phyloP scores from a whole-genome alignment of 2,888 invertebrate species.

The Tetragonisca angustula region DNA sequence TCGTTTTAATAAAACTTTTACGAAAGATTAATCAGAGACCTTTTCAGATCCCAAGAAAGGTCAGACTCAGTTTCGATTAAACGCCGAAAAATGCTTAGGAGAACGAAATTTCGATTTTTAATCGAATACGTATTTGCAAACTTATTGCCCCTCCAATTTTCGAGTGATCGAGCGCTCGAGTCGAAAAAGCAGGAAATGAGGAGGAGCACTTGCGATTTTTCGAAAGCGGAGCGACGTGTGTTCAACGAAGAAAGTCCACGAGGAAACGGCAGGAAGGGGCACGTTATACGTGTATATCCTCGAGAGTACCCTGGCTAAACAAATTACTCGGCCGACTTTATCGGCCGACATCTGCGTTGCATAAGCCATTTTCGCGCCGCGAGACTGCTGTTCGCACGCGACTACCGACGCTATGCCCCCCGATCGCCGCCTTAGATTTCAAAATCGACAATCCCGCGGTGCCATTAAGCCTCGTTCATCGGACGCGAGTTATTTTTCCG shows the following conservation, averaged over 20 bases:
- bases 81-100: too few species aligned
- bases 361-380: constrained; percentile 34
- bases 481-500: too few species aligned
- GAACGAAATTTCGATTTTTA: too few species aligned
- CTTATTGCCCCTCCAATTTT: too few species aligned
- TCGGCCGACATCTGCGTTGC: constrained; percentile 43
- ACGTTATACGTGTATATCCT: too few species aligned
- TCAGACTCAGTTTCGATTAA: too few species aligned
- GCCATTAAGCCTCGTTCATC: not conserved
- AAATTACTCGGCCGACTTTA: constrained; percentile 45
- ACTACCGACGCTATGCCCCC: not conserved
- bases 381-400: constrained; percentile 19
- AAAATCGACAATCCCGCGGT: not conserved
- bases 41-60: too few species aligned
- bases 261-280: too few species aligned
- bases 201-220: not conserved
- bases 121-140: too few species aligned
- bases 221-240: not conserved
- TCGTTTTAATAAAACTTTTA: too few species aligned
- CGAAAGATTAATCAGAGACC: too few species aligned
- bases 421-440: not conserved
- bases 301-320: constrained; percentile 3
- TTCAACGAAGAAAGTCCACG: not conserved
- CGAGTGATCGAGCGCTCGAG: not conserved
- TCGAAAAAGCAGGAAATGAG: not conserved